Conservation (phyloP, 1,140 invertebrate species). For the Pachypsylla venusta region DNA sequence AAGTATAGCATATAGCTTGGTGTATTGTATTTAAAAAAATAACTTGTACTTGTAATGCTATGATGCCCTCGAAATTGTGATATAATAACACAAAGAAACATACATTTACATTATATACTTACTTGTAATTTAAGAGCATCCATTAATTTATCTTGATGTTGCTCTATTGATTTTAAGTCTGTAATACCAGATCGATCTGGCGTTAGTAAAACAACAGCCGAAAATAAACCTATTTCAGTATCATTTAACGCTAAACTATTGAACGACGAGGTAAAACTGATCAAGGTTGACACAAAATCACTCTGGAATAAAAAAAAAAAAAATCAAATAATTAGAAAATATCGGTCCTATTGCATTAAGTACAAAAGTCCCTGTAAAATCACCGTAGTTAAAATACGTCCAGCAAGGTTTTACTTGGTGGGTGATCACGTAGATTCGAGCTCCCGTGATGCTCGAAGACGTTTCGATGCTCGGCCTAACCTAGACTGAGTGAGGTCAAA, state of each 20-base stretch:
- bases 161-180: slow-evolving; percentile 67
- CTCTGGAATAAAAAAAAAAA: slow-evolving; percentile 20
- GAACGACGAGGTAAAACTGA: slow-evolving; percentile 65
- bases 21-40: not conserved
- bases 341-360: too few relatives aligned
- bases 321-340: slow-evolving; percentile 12
- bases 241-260: slow-evolving; percentile 68
- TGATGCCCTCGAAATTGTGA: too few relatives aligned
- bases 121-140: slow-evolving; percentile 72
- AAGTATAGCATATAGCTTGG: not conserved
- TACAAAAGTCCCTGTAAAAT: too few relatives aligned
- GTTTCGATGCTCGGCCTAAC: too few relatives aligned
- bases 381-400: too few relatives aligned
- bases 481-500: too few relatives aligned
- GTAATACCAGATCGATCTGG: slow-evolving; percentile 63
- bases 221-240: slow-evolving; percentile 79
- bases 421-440: too few relatives aligned
- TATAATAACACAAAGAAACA: too few relatives aligned
- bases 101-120: too few relatives aligned
- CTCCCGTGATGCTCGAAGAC: too few relatives aligned
- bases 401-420: too few relatives aligned
- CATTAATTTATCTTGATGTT: slow-evolving; percentile 64
- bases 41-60: not conserved
- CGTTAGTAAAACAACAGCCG: slow-evolving; percentile 67
- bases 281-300: slow-evolving; percentile 54